Percentiles rank a stretch among this genome's conserved stretches.
These are phyloP conservation scores for Chrysocyon brachyurus DNA, from an alignment of 2,797 vertebrate genomes.

Conservation along the genomic window DNA sequence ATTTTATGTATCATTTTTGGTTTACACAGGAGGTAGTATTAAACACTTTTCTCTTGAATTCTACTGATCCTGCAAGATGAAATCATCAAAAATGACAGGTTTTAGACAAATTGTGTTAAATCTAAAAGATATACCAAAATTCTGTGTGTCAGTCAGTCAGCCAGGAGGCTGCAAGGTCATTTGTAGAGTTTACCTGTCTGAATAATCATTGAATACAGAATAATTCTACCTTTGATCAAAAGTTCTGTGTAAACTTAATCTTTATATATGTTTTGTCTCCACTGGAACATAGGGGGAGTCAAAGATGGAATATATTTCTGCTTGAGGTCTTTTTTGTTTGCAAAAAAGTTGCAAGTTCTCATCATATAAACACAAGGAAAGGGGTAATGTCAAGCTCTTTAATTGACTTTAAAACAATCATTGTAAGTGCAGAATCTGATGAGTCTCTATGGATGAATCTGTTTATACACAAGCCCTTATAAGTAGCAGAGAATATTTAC, in stretches of 20 bases:
- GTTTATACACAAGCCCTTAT: background rate
- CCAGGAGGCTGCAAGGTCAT: background rate
- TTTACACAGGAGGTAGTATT: background rate
- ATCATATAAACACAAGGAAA: background rate
- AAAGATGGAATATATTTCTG: background rate
- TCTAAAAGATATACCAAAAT: background rate
- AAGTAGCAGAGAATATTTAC: background rate
- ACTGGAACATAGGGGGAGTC: background rate
- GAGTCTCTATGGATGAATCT: background rate
- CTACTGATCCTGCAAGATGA: background rate
- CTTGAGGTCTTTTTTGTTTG: background rate
- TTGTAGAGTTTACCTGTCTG: background rate
- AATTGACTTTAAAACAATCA: background rate
- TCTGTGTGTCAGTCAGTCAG: background rate
- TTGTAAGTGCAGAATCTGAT: background rate
- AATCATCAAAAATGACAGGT: background rate
- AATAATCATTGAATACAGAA: background rate
- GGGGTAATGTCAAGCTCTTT: background rate
- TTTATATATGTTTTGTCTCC: background rate
- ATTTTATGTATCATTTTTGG: background rate
- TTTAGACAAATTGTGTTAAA: background rate
- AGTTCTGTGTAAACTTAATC: background rate
- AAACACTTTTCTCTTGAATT: constrained; percentile 10
- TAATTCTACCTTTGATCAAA: background rate
- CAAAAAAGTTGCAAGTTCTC: background rate